Conservation (phyloP, 2,888 invertebrate genomes). For the Diarsia dahlii region DNA sequence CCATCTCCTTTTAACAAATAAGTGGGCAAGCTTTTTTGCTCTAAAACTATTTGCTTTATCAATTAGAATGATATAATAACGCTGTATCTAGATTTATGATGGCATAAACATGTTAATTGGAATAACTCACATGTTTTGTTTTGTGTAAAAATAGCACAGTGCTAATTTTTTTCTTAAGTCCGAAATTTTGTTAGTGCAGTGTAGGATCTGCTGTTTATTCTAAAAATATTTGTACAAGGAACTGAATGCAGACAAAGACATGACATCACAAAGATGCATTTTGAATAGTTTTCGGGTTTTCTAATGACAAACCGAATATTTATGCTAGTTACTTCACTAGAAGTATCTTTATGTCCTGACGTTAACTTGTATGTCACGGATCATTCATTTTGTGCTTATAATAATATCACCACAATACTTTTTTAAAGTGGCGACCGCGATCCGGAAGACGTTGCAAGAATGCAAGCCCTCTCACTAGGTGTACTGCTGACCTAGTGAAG, state of each 20-base stretch:
- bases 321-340: neutral
- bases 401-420: neutral
- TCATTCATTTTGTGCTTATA: neutral
- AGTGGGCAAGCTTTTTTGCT: conserved; percentile 3
- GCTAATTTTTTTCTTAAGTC: neutral
- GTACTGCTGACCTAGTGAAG: too few relatives aligned
- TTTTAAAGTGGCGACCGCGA: too few relatives aligned
- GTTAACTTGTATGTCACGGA: neutral
- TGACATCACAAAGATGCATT: neutral
- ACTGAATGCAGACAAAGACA: neutral
- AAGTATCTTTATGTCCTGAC: neutral
- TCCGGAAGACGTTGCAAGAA: too few relatives aligned
- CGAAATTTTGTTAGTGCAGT: neutral
- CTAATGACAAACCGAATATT: neutral
- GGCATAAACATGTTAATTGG: conserved; percentile 7
- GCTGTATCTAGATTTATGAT: neutral
- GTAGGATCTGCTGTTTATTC: neutral
- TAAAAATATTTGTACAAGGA: neutral
- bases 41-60: neutral
- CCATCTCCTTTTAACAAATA: neutral
- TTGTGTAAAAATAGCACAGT: conserved; percentile 5
- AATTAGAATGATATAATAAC: neutral
- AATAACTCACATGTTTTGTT: conserved; percentile 4
- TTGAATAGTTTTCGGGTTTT: neutral
- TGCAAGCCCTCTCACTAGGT: too few relatives aligned